phyloP scores from a whole-genome alignment of 1,140 invertebrate genomes.

The Caerostris darwini region DNA sequence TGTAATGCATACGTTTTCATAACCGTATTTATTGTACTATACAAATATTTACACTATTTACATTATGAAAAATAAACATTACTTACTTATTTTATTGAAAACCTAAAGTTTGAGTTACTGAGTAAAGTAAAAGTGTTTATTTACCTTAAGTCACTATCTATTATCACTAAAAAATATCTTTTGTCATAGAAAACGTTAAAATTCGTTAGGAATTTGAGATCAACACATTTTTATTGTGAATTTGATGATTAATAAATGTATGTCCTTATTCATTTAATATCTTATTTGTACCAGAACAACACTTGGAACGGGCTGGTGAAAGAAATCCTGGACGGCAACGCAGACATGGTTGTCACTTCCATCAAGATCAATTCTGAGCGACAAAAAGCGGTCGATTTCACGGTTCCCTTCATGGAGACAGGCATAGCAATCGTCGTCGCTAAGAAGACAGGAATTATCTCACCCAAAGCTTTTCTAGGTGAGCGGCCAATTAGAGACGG shows the following conservation, averaged over 20 bases:
- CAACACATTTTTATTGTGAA: no score
- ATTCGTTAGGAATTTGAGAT: no score
- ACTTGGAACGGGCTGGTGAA: constrained; percentile 98
- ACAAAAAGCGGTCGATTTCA: constrained; percentile 95
- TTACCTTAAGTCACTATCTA: no score
- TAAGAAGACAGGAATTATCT: constrained; percentile 98
- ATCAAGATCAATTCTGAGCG: constrained; percentile 98
- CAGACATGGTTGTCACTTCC: constrained; percentile 97
- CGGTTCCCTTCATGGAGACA: constrained; percentile 98
- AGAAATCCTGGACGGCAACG: constrained; percentile 94
- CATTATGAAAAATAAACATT: no score
- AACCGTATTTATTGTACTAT: no score
- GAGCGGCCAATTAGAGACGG: constrained; percentile 75
- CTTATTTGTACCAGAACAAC: constrained; percentile 85
- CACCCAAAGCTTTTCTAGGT: constrained; percentile 98
- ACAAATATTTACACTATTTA: no score
- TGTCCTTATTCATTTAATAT: not conserved
- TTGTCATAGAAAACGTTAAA: not conserved
- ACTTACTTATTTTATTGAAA: no score
- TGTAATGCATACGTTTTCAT: no score
- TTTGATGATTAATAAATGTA: no score
- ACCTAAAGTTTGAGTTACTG: no score
- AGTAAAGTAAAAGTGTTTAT: no score
- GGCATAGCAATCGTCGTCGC: constrained; percentile 98
- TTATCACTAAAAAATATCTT: no score